Evolutionary conservation across 2,113 vertebrate species (phyloP).

Genomic region (Herpailurus yagouaroundi): DNA sequence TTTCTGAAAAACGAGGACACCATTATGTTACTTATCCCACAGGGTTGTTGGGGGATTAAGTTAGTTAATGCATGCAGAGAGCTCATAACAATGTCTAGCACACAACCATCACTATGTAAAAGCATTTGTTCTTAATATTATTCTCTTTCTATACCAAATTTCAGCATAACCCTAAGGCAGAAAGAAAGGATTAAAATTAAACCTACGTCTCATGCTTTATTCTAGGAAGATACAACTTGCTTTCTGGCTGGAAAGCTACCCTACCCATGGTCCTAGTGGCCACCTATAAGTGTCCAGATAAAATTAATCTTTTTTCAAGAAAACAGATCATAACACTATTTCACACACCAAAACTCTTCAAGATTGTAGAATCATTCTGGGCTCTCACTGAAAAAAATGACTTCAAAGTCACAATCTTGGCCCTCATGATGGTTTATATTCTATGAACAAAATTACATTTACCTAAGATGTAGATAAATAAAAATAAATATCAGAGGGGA

Average conservation of each 20-base stretch:
- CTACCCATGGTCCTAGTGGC: background rate
- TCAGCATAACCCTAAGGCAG: background rate
- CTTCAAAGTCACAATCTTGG: background rate
- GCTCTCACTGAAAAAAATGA: background rate
- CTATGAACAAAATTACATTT: background rate
- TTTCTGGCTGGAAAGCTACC: background rate
- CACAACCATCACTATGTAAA: background rate
- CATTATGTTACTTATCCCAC: background rate
- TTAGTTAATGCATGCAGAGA: background rate
- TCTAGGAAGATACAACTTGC: background rate
- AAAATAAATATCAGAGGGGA: background rate
- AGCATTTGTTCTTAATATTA: background rate
- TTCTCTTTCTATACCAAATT: background rate
- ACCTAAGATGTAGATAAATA: background rate
- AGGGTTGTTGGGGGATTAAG: background rate
- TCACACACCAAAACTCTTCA: background rate
- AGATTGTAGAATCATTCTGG: background rate
- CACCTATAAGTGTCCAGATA: background rate
- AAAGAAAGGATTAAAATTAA: conserved; percentile 4
- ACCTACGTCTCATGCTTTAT: background rate
- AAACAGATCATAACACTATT: background rate
- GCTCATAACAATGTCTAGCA: background rate
- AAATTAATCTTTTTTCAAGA: background rate
- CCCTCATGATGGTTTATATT: background rate
- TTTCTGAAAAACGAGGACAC: background rate